Evolutionary conservation across 2,113 vertebrate genomes (phyloP), one percentile per base, ranked within the genome.

Genomic region (Psophia crepitans): DNA sequence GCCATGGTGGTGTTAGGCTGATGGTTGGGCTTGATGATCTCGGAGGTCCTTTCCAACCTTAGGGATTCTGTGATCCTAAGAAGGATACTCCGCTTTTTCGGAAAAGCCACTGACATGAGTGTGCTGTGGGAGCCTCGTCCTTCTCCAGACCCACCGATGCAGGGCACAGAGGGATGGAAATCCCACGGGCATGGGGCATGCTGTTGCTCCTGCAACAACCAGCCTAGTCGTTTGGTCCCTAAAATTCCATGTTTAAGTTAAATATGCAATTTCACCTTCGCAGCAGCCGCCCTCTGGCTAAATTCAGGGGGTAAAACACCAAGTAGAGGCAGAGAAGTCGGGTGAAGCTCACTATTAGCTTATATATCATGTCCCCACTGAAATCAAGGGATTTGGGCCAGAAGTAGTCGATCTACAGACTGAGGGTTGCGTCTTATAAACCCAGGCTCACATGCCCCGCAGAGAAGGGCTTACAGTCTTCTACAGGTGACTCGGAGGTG

Each of bases 161-260:
- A n/a, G n/a, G 60, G 20, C 16, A 26, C 1, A 2, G 12, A 12
- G 57, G 56, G 56, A 9, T 51, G 66, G 56, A 43, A 35, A 24
- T 30, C 46, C 35, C 6, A 1, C 53, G 11, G 65, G 44, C 19
- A 15, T 3, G 22, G 22, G 17, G 17, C 17, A 3, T 0, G 4
- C n/a, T 13, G 54, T 33, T 17, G 21, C 39, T 74, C 37, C 60
- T 33, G 27, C 58, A 18, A 8, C 1, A 2, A 26, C 58, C 58
- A 37, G 27, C 41, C 56, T 15, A 11, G 53, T 28, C 2, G 1
- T 4, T 24, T 6, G 4, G 28, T 8, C 39, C 76, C 60, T 30
- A 24, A 43, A 92, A 32, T 11, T 24, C 69, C 10, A 5, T 4
- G 21, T 32, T 77, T 14, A 17, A 6, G 4, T 44, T 77, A 21